A percentile compares a stretch with the other conserved stretches of the same genome.
phyloP scores from a whole-genome alignment of 2,113 vertebrate species.

The Dermatemys mawii region DNA sequence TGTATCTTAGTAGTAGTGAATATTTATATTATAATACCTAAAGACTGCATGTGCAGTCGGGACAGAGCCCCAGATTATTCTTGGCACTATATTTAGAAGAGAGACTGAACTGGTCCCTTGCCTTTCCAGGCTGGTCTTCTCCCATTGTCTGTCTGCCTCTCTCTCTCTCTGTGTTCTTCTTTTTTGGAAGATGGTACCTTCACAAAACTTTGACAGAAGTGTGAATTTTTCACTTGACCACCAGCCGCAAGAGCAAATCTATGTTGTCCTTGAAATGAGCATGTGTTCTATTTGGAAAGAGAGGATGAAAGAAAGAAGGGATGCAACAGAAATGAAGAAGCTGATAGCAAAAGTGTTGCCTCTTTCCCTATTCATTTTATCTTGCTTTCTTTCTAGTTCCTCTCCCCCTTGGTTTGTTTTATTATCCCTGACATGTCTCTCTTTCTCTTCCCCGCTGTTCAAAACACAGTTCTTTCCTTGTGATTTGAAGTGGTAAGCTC shows the following conservation, averaged over 20 bases:
- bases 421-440: neutral
- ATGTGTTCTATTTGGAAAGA: neutral
- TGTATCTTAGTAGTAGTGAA: neutral
- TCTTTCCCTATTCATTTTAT: neutral
- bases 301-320: neutral
- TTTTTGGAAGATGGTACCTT: neutral
- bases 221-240: neutral
- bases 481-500: neutral
- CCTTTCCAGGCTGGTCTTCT: neutral
- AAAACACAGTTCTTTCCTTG: neutral
- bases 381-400: neutral
- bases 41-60: neutral
- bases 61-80: neutral
- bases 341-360: neutral
- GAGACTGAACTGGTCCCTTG: fast-evolving
- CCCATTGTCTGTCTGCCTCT: neutral
- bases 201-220: neutral
- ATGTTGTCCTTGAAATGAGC: neutral
- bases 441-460: neutral
- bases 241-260: neutral
- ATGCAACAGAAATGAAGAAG: neutral
- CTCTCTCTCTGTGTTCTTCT: neutral
- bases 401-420: neutral
- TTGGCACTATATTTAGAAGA: fast-evolving
- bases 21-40: neutral